These are phyloP conservation scores for Drosophila formosana DNA, from an alignment of 2,888 invertebrate species.

Conservation along the genomic window DNA sequence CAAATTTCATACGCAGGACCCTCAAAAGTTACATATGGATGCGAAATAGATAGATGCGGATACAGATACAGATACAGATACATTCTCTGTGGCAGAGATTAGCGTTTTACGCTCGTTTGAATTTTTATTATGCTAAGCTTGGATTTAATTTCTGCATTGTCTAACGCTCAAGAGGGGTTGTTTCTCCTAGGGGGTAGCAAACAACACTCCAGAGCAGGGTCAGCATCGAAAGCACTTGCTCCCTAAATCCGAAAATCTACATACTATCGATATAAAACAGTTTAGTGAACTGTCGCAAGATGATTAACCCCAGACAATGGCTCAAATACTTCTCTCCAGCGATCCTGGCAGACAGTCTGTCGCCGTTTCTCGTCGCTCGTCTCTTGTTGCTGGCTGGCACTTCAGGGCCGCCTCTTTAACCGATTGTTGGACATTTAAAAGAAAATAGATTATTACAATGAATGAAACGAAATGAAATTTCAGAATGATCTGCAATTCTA, in stretches of 20 bases:
- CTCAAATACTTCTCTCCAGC: conserved; percentile 4
- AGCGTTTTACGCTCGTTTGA: conserved; percentile 85
- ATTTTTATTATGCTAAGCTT: conserved; percentile 82
- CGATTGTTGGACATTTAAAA: conserved; percentile 68
- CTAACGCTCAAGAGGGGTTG: conserved; percentile 71
- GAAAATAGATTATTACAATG: conserved; percentile 76
- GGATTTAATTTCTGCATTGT: conserved; percentile 77
- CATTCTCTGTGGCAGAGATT: conserved; percentile 77
- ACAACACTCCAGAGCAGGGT: conserved; percentile 19
- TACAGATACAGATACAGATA: conserved; percentile 42
- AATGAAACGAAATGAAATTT: conserved; percentile 73
- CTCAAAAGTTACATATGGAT: conserved; percentile 45
- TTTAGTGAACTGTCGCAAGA: conserved; percentile 54
- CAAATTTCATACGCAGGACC: conserved; percentile 60
- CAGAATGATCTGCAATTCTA: conserved; percentile 80
- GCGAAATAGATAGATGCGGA: conserved; percentile 15
- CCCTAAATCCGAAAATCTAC: conserved; percentile 3
- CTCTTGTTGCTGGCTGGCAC: conserved; percentile 52
- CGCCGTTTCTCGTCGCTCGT: conserved; percentile 66
- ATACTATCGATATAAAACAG: conserved; percentile 33
- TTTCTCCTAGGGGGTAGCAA: conserved; percentile 41
- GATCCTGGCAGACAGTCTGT: conserved; percentile 74
- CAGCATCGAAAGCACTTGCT: conserved; percentile 31
- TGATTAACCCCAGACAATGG: conserved; percentile 47
- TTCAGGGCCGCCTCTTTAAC: conserved; percentile 46